Evolutionary conservation across 2,113 vertebrate species (phyloP).

Genomic region (Pitta sordida): DNA sequence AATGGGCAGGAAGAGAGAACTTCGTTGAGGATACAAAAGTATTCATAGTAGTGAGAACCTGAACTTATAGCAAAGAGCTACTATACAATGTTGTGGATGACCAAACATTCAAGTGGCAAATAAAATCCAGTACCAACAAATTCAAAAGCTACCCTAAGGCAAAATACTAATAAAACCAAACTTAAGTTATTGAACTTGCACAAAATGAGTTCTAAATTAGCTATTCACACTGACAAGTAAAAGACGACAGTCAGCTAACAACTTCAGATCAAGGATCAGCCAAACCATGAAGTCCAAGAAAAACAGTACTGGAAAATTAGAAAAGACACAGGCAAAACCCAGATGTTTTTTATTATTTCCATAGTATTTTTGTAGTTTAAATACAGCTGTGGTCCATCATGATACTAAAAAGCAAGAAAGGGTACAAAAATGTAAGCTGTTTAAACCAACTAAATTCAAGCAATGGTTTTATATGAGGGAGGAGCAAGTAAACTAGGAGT

Average conservation of each 20-base stretch:
- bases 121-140: neutral
- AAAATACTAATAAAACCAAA: neutral
- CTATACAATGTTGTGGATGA: accelerated
- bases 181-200: neutral
- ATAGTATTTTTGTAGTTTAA: neutral
- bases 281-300: neutral
- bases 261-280: neutral
- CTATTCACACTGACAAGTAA: neutral
- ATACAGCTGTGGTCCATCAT: neutral
- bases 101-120: neutral
- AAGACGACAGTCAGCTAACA: neutral
- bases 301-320: neutral
- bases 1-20: neutral
- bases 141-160: neutral
- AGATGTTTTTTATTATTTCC: neutral
- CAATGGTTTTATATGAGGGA: neutral
- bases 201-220: neutral
- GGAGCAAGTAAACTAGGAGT: neutral
- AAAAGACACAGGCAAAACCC: neutral
- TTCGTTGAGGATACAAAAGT: neutral
- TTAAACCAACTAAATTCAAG: neutral
- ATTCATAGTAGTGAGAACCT: neutral
- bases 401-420: neutral
- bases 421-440: neutral
- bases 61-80: neutral